Evolutionary conservation across 2,888 invertebrate genomes (phyloP), one percentile per base, ranked within the genome.

Genomic region (Folsomia manolachei): DNA sequence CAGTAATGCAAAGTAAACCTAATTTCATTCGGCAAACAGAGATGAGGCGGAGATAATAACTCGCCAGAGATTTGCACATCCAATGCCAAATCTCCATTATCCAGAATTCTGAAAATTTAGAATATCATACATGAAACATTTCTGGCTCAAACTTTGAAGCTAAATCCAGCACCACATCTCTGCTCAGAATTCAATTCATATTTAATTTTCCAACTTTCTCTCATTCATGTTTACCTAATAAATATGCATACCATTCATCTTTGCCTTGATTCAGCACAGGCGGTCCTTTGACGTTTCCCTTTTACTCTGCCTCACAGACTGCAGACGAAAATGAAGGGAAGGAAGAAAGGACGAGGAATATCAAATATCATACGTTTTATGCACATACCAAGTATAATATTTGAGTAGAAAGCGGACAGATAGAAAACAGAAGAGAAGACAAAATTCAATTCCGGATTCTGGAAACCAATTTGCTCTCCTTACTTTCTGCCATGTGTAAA

Each of bases 161-260:
- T n/a, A n/a, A n/a, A n/a, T n/a, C 14, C 7, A 39, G 39, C 39
- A 9, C 7, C 39, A 56, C 21, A 56, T 56, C 7, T n/a, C 7
- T 56, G 56, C n/a, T 4, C 56, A 56, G n/a, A n/a, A 7, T 56
- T 19, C 56, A 56, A 14, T 56, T 56, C 56, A 56, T 56, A 56
- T 56, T 56, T 56, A 56, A 56, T 56, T 56, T 56, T 21, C 56
- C 56, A 56, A 56, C 56, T 56, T 56, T 56, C 56, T 21, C 56
- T 56, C n/a, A 56, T 56, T 56, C 56, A 56, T 56, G 56, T 56
- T 56, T 56, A 56, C 56, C 56, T 56, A 56, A 56, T 56, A 56
- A 56, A 56, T 56, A 56, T 56, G 56, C 56, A 56, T 14, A 19
- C 21, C n/a, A 19, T 14, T 19, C 56, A 18, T 56, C 56, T 56